Percentiles rank a stretch among this genome's conserved stretches.
phyloP scores from a whole-genome alignment of 2,888 invertebrate genomes.

The Schrankia costaestrigalis region DNA sequence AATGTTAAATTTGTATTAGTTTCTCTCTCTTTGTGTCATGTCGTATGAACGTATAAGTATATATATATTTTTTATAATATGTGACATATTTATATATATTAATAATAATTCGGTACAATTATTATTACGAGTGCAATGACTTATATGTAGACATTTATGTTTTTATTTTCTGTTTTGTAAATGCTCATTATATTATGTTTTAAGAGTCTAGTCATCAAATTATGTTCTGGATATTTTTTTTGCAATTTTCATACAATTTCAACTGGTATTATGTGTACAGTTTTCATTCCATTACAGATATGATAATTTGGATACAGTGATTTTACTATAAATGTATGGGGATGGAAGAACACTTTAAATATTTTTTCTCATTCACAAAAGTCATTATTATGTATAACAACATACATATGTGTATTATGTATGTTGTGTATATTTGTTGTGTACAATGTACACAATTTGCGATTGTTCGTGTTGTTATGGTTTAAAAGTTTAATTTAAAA shows the following conservation, averaged over 20 bases:
- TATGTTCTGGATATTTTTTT: conserved; percentile 64
- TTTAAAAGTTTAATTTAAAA: conserved; percentile 52
- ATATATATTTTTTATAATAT: not conserved
- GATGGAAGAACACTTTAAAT: conserved; percentile 9
- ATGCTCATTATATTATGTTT: conserved; percentile 77
- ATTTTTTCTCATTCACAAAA: conserved; percentile 24
- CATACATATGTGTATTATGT: conserved; percentile 26
- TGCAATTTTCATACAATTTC: conserved; percentile 37
- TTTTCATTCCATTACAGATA: conserved; percentile 43
- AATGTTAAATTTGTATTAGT: conserved; percentile 36
- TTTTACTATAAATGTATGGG: conserved; percentile 17
- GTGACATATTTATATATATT: no score
- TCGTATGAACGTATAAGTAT: conserved; percentile 1
- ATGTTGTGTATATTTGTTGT: conserved; percentile 23
- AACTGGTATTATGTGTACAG: conserved; percentile 40
- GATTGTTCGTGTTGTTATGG: conserved; percentile 45
- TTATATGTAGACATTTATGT: conserved; percentile 46
- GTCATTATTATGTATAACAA: conserved; percentile 30
- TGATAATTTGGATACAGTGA: conserved; percentile 30
- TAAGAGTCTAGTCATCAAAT: conserved; percentile 79
- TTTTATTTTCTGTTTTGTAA: conserved; percentile 65
- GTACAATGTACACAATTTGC: conserved; percentile 35
- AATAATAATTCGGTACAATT: conserved; percentile 11
- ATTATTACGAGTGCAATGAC: conserved; percentile 42
- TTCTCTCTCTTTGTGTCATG: conserved; percentile 23